These are phyloP conservation scores for Papilio dardanus DNA, from an alignment of 1,140 invertebrate species.

Conservation along the genomic window DNA sequence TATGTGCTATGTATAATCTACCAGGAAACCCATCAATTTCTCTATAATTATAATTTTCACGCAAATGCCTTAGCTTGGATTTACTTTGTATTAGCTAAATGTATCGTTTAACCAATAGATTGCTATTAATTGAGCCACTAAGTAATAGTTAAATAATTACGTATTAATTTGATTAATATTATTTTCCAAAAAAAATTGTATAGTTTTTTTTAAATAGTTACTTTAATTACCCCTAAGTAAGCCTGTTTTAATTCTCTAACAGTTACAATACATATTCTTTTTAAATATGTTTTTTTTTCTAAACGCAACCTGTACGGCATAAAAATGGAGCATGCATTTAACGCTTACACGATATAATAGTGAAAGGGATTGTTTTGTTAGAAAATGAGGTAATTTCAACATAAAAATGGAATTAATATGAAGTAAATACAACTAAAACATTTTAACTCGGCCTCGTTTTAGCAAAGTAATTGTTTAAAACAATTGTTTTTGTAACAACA, in stretches of 20 bases:
- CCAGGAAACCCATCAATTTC: not conserved
- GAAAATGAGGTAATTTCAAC: constrained; percentile 8
- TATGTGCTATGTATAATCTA: not conserved
- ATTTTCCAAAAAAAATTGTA: no score
- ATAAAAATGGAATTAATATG: constrained; percentile 14
- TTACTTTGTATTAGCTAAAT: not conserved
- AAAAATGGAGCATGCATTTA: constrained; percentile 17
- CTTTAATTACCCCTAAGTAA: not conserved
- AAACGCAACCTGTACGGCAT: not conserved
- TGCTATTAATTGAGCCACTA: not conserved
- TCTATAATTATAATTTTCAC: not conserved
- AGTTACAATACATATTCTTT: constrained; percentile 1
- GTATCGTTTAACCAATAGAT: not conserved
- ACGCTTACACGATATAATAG: constrained; percentile 11
- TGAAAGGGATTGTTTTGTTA: constrained; percentile 15
- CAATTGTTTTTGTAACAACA: no score
- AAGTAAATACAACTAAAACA: not conserved
- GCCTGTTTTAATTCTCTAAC: not conserved
- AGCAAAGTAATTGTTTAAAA: not conserved
- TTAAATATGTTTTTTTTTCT: constrained; percentile 14
- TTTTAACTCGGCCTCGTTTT: not conserved
- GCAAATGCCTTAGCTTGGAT: not conserved
- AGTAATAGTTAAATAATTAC: not conserved
- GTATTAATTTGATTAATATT: not conserved
- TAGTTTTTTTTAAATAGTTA: not conserved